These are phyloP conservation scores for Procambarus clarkii DNA, from an alignment of 1,140 invertebrate species.

Conservation along the genomic window DNA sequence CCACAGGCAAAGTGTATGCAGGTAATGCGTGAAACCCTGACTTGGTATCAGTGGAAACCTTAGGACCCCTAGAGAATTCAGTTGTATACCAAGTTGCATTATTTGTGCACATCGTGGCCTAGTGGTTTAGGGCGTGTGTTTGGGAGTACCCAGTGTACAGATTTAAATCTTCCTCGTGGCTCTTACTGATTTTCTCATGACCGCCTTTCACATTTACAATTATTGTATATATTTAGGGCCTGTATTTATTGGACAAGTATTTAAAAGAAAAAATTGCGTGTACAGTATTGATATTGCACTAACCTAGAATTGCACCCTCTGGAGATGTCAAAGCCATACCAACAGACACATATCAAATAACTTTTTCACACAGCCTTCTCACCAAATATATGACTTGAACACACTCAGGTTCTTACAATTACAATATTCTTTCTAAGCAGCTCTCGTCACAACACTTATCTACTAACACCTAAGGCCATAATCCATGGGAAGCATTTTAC, in stretches of 20 bases:
- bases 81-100: too few species aligned
- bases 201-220: conserved; percentile 2
- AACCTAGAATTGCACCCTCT: conserved; percentile 38
- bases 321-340: conserved; percentile 13
- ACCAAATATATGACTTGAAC: neutral
- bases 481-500: conserved; percentile 41
- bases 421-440: conserved; percentile 18
- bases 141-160: too few species aligned
- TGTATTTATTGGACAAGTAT: neutral
- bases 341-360: conserved; percentile 21
- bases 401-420: conserved; percentile 13
- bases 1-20: too few species aligned
- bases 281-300: conserved; percentile 20
- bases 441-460: conserved; percentile 28
- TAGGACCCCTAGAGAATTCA: too few species aligned
- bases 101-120: too few species aligned
- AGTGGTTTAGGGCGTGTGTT: too few species aligned
- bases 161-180: too few species aligned
- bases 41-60: too few species aligned
- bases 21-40: too few species aligned
- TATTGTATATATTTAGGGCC: neutral
- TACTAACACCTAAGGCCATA: conserved; percentile 40
- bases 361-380: conserved; percentile 20
- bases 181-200: too few species aligned
- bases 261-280: neutral